A percentile compares a stretch with the other conserved stretches of the same genome.
Evolutionary conservation across 2,888 invertebrate genomes (phyloP).

Genomic region (Chymomyza procnemis): DNA sequence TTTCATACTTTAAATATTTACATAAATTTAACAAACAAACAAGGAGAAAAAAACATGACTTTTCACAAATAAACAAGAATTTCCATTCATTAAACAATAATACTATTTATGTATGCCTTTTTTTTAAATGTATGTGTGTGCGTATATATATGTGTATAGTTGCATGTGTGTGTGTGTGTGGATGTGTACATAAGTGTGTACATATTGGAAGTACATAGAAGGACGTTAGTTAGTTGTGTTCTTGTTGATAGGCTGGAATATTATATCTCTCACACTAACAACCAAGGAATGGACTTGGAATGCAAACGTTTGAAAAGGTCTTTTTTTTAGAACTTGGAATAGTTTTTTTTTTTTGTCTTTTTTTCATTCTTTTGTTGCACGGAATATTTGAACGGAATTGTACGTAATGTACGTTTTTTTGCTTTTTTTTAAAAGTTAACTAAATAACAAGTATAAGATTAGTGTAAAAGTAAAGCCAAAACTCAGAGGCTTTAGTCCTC

Average conservation of each 20-base stretch:
- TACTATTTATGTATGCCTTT: constrained; percentile 68
- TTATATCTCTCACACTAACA: constrained; percentile 48
- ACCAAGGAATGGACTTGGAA: constrained; percentile 34
- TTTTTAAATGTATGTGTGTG: constrained; percentile 47
- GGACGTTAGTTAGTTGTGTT: constrained; percentile 63
- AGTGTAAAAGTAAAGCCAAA: constrained; percentile 71
- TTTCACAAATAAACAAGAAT: constrained; percentile 74
- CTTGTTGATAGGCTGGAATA: constrained; percentile 66
- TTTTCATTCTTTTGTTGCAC: constrained; percentile 45
- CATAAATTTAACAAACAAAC: constrained; percentile 73
- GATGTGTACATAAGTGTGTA: neutral
- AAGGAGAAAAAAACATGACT: constrained; percentile 70
- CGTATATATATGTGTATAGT: constrained; percentile 37
- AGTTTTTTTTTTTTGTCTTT: constrained; percentile 28
- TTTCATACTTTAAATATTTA: constrained; percentile 74
- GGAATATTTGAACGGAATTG: constrained; percentile 55
- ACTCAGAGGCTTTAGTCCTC: constrained; percentile 88
- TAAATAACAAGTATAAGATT: constrained; percentile 72
- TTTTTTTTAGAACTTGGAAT: constrained; percentile 40
- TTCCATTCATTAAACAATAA: constrained; percentile 73
- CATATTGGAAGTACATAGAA: constrained; percentile 63
- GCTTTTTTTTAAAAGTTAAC: constrained; percentile 70
- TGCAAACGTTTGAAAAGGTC: constrained; percentile 42
- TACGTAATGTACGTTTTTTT: constrained; percentile 44
- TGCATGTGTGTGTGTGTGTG: constrained; percentile 5